phyloP scores from a whole-genome alignment of 2,113 vertebrate genomes.

The Tychaedon coryphoeus region DNA sequence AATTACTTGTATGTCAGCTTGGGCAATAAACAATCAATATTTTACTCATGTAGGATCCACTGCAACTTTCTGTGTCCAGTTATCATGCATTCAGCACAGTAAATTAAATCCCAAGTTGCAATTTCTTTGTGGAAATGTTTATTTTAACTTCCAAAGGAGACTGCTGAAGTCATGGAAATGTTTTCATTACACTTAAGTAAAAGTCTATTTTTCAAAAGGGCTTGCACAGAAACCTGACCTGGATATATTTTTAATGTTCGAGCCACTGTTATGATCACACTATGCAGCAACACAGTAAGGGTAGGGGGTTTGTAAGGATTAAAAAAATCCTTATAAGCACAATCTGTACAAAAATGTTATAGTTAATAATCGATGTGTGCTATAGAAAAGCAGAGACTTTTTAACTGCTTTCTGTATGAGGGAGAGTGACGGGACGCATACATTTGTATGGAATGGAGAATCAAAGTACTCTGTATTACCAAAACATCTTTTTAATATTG shows the following conservation, averaged over 20 bases:
- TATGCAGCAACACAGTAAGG: neutral
- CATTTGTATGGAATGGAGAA: neutral
- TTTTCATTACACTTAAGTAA: conserved; percentile 9
- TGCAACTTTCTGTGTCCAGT: neutral
- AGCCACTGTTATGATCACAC: neutral
- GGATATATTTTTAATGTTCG: neutral
- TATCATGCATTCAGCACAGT: neutral
- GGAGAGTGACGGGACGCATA: neutral
- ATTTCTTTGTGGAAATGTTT: conserved; percentile 16
- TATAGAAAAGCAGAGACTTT: neutral
- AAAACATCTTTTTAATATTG: neutral
- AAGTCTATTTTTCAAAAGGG: neutral
- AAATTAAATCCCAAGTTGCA: neutral
- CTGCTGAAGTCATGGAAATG: conserved; percentile 39
- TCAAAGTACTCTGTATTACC: neutral
- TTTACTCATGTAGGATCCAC: neutral
- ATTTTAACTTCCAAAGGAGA: conserved; percentile 21
- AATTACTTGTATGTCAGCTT: neutral
- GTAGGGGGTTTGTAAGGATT: neutral
- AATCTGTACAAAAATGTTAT: neutral
- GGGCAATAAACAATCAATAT: neutral
- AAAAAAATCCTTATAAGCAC: neutral
- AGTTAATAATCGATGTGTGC: neutral
- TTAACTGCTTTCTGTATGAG: neutral
- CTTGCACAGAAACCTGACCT: neutral